Conservation (phyloP, 2,888 invertebrate genomes). For the Pyrochroa serraticornis region DNA sequence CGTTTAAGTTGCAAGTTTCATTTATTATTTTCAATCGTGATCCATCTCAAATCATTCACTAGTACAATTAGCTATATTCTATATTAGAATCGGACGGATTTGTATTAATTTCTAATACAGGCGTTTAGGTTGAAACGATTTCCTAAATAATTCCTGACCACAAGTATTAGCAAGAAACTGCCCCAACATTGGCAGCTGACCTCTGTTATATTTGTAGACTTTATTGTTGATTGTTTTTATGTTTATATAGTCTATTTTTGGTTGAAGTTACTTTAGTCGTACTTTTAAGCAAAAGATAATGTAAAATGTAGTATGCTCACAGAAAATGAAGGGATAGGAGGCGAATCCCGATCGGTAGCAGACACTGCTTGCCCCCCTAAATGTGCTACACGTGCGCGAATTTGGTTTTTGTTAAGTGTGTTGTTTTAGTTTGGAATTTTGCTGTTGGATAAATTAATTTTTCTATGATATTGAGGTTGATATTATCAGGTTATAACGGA, state of each 20-base stretch:
- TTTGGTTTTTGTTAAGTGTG: constrained; percentile 22
- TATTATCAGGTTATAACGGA: constrained; percentile 25
- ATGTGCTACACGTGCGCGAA: constrained; percentile 25
- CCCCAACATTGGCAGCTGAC: constrained; percentile 45
- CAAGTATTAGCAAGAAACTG: constrained; percentile 22
- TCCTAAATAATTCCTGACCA: constrained; percentile 32
- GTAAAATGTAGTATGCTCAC: constrained; percentile 50
- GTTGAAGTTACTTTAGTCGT: constrained; percentile 57
- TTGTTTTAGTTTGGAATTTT: constrained; percentile 26
- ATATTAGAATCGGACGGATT: constrained; percentile 47
- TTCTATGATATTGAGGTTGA: constrained; percentile 38
- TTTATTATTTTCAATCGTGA: constrained; percentile 18
- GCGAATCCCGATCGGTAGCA: constrained; percentile 11
- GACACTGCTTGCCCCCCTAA: constrained; percentile 15
- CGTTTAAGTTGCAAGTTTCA: constrained; percentile 16
- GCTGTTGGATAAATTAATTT: constrained; percentile 18
- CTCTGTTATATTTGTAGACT: constrained; percentile 56
- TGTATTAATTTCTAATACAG: constrained; percentile 31
- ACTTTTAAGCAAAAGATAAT: constrained; percentile 36
- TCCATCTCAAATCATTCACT: constrained; percentile 23
- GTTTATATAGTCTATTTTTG: constrained; percentile 61
- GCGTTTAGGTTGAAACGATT: constrained; percentile 21
- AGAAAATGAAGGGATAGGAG: constrained; percentile 43
- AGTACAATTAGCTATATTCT: constrained; percentile 37
- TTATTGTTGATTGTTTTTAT: constrained; percentile 60